phyloP scores from a whole-genome alignment of 1,140 invertebrate genomes.

The Aethina tumida region DNA sequence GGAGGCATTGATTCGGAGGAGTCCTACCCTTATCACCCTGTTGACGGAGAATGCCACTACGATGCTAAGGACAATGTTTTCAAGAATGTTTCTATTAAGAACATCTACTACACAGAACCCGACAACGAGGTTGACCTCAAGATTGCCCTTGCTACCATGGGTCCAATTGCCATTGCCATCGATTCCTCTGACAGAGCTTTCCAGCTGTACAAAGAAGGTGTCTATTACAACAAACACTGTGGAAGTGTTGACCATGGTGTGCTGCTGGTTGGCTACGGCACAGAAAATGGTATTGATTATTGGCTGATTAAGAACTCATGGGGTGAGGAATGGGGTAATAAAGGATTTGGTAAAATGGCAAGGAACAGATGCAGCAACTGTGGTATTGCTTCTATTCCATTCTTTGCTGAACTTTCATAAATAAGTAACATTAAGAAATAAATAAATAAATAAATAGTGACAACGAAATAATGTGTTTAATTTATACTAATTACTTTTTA shows the following conservation, averaged over 20 bases:
- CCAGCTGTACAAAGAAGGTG: slow-evolving; percentile 48
- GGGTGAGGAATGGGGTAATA: slow-evolving; percentile 71
- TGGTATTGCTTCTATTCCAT: slow-evolving; percentile 84
- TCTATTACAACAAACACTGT: slow-evolving; percentile 50
- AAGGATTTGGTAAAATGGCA: slow-evolving; percentile 82
- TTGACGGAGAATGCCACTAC: slow-evolving; percentile 50
- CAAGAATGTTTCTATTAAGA: neutral
- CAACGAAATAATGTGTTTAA: no score
- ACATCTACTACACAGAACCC: slow-evolving; percentile 69
- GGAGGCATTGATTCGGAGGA: slow-evolving; percentile 81
- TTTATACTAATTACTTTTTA: no score
- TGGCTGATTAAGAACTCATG: slow-evolving; percentile 82
- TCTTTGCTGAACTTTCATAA: no score
- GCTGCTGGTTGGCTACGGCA: slow-evolving; percentile 72
- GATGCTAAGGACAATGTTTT: slow-evolving; percentile 37
- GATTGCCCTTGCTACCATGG: slow-evolving; percentile 73
- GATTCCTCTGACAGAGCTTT: slow-evolving; percentile 73
- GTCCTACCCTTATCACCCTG: slow-evolving; percentile 76
- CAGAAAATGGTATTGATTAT: slow-evolving; percentile 51
- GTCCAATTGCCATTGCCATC: slow-evolving; percentile 80
- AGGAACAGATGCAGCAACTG: slow-evolving; percentile 80
- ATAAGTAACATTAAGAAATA: no score
- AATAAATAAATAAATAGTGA: no score
- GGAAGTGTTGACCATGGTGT: slow-evolving; percentile 78
- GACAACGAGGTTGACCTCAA: slow-evolving; percentile 60